Evolutionary conservation across 2,888 invertebrate genomes (phyloP).

Genomic region (Molanna angustata): DNA sequence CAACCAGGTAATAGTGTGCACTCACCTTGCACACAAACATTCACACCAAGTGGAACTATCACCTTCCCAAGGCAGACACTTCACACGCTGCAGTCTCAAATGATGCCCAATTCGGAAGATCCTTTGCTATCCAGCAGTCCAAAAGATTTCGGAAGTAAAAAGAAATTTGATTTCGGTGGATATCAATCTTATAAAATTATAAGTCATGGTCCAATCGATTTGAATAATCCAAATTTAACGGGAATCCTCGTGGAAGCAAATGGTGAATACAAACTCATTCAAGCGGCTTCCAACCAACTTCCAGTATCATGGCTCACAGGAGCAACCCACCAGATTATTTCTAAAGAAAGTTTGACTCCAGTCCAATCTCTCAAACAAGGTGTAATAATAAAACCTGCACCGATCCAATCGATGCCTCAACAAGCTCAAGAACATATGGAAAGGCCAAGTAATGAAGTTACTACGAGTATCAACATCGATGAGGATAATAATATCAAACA

Average conservation of each 20-base stretch:
- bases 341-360: conserved; percentile 42
- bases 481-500: conserved; percentile 50
- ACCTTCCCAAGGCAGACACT: conserved; percentile 44
- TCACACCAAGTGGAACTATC: conserved; percentile 44
- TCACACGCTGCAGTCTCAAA: conserved; percentile 68
- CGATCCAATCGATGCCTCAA: neutral
- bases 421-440: conserved; percentile 13
- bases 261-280: conserved; percentile 61
- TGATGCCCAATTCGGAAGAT: conserved; percentile 87
- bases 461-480: conserved; percentile 43
- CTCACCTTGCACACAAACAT: conserved; percentile 41
- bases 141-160: conserved; percentile 66
- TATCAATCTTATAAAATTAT: conserved; percentile 56
- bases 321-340: conserved; percentile 28
- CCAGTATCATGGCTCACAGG: conserved; percentile 37
- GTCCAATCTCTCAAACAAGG: conserved; percentile 40
- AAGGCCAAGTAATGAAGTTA: conserved; percentile 14
- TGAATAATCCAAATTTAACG: conserved; percentile 54
- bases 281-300: conserved; percentile 50
- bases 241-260: conserved; percentile 61
- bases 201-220: conserved; percentile 54
- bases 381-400: conserved; percentile 37
- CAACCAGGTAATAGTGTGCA: conserved; percentile 39
- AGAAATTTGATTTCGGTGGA: conserved; percentile 55
- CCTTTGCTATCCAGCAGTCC: conserved; percentile 81